These are phyloP conservation scores for Phenganax subtilis DNA, from an alignment of 92 coral and sea anemone genomes.

Conservation along the genomic window DNA sequence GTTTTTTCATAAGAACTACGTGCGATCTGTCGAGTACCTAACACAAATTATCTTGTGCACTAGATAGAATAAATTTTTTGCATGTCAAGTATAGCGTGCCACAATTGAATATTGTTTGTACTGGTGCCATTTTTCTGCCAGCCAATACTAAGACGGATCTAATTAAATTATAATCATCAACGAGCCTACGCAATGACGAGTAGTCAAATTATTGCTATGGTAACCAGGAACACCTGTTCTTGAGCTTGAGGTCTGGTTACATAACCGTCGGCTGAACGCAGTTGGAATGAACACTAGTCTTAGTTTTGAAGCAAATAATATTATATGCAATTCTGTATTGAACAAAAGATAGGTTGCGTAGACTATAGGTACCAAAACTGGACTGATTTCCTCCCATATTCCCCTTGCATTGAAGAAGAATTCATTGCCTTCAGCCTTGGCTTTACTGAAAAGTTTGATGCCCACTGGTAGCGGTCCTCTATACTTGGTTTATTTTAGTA, in stretches of 20 bases:
- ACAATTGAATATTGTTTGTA: neutral
- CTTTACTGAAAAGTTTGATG: too few species aligned
- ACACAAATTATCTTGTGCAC: neutral
- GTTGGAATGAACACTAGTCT: neutral
- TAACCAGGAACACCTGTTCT: slow-evolving; percentile 15
- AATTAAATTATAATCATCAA: slow-evolving; percentile 11
- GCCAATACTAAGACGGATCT: slow-evolving; percentile 6
- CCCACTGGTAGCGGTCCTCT: too few species aligned
- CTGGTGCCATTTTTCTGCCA: slow-evolving; percentile 3
- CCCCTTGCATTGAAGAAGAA: too few species aligned
- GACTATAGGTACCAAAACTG: too few species aligned
- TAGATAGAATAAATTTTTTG: neutral
- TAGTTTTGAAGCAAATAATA: neutral
- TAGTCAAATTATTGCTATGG: slow-evolving; percentile 8
- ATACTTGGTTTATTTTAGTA: too few species aligned
- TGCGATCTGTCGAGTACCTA: neutral
- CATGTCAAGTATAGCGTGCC: neutral
- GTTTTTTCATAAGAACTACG: too few species aligned
- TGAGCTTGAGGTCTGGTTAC: neutral
- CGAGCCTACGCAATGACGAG: neutral
- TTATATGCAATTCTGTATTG: neutral
- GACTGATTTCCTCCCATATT: too few species aligned
- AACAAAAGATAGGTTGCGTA: too few species aligned
- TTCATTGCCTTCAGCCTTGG: too few species aligned
- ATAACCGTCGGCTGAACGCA: neutral